Conservation (phyloP, 2,888 invertebrate species). For the Pseudolycoriella hygida region DNA sequence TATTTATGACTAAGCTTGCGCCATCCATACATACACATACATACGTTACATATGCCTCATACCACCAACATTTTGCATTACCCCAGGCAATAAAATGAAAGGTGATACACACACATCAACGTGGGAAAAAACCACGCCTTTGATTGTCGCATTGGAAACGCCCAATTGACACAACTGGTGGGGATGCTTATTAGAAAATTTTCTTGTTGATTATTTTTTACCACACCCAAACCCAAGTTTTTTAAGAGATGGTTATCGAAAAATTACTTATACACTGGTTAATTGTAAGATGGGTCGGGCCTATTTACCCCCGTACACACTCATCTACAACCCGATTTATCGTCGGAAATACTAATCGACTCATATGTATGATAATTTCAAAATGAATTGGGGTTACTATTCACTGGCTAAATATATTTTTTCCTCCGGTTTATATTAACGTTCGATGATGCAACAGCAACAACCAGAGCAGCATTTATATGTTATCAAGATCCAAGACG, state of each 20-base stretch:
- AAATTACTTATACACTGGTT: background rate
- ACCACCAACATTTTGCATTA: too few species aligned
- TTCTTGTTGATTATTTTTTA: conserved; percentile 6
- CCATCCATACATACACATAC: background rate
- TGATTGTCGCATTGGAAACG: too few species aligned
- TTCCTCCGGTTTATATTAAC: background rate
- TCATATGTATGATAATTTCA: background rate
- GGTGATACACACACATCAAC: too few species aligned
- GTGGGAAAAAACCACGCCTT: too few species aligned
- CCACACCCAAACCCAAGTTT: conserved; percentile 5
- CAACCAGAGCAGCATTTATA: background rate
- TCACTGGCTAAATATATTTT: background rate
- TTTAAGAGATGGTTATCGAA: background rate
- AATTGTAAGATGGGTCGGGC: conserved; percentile 4
- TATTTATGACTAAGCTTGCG: background rate
- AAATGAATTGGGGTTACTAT: conserved; percentile 1
- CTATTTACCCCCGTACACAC: conserved; percentile 1
- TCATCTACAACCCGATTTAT: background rate
- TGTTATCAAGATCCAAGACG: background rate
- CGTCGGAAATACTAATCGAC: background rate
- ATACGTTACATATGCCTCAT: too few species aligned
- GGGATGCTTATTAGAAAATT: conserved; percentile 4
- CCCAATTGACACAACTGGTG: background rate
- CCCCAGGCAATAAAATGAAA: too few species aligned
- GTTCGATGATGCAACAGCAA: background rate